Conservation (phyloP, 2,113 vertebrate genomes). For the Cacatua alba region DNA sequence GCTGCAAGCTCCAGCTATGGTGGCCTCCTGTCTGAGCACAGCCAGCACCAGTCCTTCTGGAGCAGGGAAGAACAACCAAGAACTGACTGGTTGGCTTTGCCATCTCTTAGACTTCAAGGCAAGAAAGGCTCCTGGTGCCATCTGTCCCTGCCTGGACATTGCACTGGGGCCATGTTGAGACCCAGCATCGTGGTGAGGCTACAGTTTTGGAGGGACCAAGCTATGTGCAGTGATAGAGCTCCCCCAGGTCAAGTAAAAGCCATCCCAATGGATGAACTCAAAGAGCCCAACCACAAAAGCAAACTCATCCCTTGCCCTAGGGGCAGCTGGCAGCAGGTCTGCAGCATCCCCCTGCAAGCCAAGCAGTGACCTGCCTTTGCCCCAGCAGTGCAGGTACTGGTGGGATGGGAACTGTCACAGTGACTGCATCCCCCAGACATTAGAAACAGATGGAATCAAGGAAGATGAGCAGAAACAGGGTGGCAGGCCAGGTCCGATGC, state of each 20-base stretch:
- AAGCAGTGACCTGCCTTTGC: not conserved
- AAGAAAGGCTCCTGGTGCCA: not conserved
- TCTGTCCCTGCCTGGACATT: not conserved
- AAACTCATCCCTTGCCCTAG: accelerated
- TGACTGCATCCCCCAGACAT: too few species aligned
- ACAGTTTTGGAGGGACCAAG: not conserved
- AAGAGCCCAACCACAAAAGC: not conserved
- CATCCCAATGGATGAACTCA: not conserved
- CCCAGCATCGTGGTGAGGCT: not conserved
- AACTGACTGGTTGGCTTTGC: not conserved
- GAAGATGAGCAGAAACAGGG: not conserved
- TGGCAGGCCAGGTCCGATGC: not conserved
- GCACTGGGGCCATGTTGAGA: not conserved
- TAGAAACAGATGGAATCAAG: not conserved
- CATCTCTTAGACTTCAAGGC: not conserved
- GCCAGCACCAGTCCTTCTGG: not conserved
- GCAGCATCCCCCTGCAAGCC: not conserved
- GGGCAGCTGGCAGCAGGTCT: not conserved
- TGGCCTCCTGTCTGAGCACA: not conserved
- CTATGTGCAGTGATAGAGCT: not conserved
- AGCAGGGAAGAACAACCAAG: not conserved
- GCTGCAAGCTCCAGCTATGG: not conserved
- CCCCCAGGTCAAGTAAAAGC: not conserved
- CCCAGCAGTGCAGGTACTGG: accelerated
- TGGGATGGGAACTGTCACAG: not conserved